Evolutionary conservation across 1,140 invertebrate genomes (phyloP), one percentile per base, ranked within the genome.

Genomic region (Panagrolaimus sp.): DNA sequence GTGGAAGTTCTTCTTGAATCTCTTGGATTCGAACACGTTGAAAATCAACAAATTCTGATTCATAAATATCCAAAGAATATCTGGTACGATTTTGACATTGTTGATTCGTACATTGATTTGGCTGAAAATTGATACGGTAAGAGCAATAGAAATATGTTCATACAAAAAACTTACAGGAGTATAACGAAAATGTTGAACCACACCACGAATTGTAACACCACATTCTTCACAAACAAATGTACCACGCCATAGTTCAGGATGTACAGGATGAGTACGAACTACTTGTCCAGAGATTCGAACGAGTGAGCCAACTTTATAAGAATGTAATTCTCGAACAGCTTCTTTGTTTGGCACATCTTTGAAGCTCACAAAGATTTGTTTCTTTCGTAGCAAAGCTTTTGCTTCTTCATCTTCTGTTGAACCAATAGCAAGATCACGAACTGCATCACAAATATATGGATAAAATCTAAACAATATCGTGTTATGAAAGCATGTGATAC

Each of bases 21-120:
- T 99, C 96, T 85, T 99, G 96, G 74, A 99, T 93, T 72, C 94
- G 87, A 7, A 98, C 89, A 87, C 98, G 98, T 87, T 99, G 96
- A 84, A 98, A 99, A 85, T 99, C 96, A 2, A 98, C 90, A 86
- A 99, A 99, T 23, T 89, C 84, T 0, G 93, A 96, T 81, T 95
- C 93, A 81, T 94, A 91, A 9, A 93, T 88, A 82, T 98, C 91
- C 63, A 99, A 83, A 84, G 90, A 88, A 82, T 99, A 99, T 46
- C 91, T 87, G 1, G 89, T 86, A 48, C 94, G 87, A 83, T 99
- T 99, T 48, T 88, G 89, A 83, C 96, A 99, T 0, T 94, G 91
- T 20, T 92, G 91, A 87, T 98, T 98, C 0, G 89, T 86, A 82
- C 96, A 99, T 74, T 97, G 93, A 9, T 91, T 90, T 63, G 96